phyloP scores from a whole-genome alignment of 2,888 invertebrate species.

The Aspidiotus destructor region DNA sequence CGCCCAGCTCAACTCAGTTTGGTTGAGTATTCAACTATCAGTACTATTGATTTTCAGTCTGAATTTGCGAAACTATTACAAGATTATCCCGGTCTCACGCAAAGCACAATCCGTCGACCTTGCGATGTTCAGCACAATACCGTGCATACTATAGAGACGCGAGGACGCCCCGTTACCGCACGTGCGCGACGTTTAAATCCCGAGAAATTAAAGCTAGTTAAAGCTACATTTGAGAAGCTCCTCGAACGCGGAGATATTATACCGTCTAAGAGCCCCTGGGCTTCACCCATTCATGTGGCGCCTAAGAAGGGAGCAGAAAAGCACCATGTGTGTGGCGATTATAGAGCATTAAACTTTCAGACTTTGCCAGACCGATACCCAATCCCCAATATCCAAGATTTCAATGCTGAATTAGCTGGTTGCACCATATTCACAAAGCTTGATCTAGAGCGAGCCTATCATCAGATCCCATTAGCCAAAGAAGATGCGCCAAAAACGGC shows the following conservation, averaged over 20 bases:
- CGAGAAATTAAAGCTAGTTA: not conserved
- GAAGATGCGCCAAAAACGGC: not conserved
- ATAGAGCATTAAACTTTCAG: not conserved
- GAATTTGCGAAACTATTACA: not conserved
- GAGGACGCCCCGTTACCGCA: not conserved
- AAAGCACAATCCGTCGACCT: not conserved
- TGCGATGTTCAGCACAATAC: not conserved
- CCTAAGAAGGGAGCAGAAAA: not conserved
- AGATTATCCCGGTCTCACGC: not conserved
- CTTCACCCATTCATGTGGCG: not conserved
- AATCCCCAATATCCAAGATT: not conserved
- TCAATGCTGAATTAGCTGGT: not conserved
- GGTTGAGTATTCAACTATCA: not conserved
- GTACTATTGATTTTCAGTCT: not conserved
- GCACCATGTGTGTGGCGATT: not conserved
- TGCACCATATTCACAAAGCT: not conserved
- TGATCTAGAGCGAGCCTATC: too few species aligned
- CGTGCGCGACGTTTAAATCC: not conserved
- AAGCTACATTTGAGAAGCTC: not conserved
- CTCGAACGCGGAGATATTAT: not conserved
- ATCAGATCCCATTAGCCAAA: not conserved
- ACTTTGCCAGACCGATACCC: not conserved
- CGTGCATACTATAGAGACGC: not conserved
- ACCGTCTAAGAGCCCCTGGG: not conserved
- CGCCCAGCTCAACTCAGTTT: not conserved